Evolutionary conservation across 2,888 invertebrate species (phyloP).

Genomic region (Cotesia congregata): DNA sequence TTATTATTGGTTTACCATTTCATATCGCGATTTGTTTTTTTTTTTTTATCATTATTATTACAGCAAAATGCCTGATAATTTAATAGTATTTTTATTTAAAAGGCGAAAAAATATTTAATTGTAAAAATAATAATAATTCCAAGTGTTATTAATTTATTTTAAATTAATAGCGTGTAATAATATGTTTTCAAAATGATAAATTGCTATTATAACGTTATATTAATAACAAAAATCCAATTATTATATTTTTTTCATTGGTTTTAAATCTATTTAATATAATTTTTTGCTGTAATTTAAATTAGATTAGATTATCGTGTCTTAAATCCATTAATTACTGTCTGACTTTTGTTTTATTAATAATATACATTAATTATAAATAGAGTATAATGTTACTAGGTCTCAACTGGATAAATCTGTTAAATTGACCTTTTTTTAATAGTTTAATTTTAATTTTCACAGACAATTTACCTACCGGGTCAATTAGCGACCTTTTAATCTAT

Average conservation of each 20-base stretch:
- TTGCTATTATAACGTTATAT: neutral
- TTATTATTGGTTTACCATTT: slow-evolving; percentile 33
- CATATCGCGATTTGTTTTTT: neutral
- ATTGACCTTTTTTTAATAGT: neutral
- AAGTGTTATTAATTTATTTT: neutral
- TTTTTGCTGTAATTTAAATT: neutral
- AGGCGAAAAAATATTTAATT: neutral
- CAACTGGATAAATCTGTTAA: neutral
- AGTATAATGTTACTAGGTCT: neutral
- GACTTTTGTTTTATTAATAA: neutral
- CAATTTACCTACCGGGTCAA: neutral
- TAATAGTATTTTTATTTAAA: neutral
- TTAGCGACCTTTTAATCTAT: neutral
- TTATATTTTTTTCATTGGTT: neutral
- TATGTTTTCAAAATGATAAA: neutral
- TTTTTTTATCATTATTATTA: neutral
- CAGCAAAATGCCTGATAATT: neutral
- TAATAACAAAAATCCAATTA: neutral
- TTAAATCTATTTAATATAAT: neutral
- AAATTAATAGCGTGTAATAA: neutral
- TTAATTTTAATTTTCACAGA: neutral
- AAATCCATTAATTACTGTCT: neutral
- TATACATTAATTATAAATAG: neutral
- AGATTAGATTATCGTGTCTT: neutral
- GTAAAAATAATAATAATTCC: neutral